phyloP scores from a whole-genome alignment of 1,140 invertebrate species.

The Palaemon carinicauda region DNA sequence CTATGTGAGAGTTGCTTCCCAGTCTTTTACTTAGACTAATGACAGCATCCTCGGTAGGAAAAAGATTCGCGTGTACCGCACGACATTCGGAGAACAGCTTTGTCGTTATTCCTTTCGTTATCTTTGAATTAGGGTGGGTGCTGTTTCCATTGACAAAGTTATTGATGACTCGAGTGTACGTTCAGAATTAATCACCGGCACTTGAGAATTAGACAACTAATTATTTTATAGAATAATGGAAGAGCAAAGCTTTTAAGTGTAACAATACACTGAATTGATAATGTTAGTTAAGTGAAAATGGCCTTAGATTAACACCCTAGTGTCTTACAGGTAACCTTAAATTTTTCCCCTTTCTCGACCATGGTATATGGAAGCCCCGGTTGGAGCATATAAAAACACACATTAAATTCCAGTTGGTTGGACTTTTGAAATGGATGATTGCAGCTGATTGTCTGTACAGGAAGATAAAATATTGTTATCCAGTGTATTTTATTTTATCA shows the following conservation, averaged over 20 bases:
- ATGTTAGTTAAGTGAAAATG: background rate
- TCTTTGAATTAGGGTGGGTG: too few relatives aligned
- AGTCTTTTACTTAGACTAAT: too few relatives aligned
- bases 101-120: too few relatives aligned
- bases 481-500: slow-evolving; percentile 55
- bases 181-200: too few relatives aligned
- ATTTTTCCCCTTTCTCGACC: slow-evolving; percentile 7
- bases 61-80: too few relatives aligned
- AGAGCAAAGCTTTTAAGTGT: background rate
- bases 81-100: too few relatives aligned
- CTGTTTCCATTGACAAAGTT: too few relatives aligned
- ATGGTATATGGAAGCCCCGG: background rate
- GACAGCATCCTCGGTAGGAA: too few relatives aligned
- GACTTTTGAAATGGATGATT: slow-evolving; percentile 47
- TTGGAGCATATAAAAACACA: slow-evolving; percentile 21
- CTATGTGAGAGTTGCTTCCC: too few relatives aligned
- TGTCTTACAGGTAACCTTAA: slow-evolving; percentile 27
- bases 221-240: too few relatives aligned
- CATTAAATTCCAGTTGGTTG: slow-evolving; percentile 47
- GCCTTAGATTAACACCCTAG: background rate
- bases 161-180: too few relatives aligned
- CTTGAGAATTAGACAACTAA: too few relatives aligned
- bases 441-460: slow-evolving; percentile 53
- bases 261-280: background rate
- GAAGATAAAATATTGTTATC: slow-evolving; percentile 54